Base-by-base conservation (phyloP, 2,113 vertebrate species). In the Setophaga petechia region DNA sequence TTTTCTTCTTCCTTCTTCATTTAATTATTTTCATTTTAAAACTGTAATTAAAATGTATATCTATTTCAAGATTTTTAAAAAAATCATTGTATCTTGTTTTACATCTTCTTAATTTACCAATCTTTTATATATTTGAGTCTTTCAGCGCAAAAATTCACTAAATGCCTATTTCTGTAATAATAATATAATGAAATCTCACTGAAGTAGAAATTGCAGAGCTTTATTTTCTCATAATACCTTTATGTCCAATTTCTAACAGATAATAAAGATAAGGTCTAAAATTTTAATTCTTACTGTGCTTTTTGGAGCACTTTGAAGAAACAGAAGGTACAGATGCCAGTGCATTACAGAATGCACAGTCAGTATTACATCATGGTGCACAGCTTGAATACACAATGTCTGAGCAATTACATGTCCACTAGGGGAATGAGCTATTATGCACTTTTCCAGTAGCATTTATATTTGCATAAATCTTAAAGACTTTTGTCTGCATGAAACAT, bases 301-400 rank as follows among this genome's bases (percentile, higher is more conserved):
- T 63, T 44, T 83, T 28, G 24, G 33, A 89, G 28, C 24, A 46
- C n/a, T 67, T 55, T 68, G 43, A 71, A 62, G 6, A 59, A 58
- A 27, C 3, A 66, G 35, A 75, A 85, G 14, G 20, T 28, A 24
- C 6, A 27, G 33, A 69, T 84, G 12, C 12, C 39, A 58, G 13
- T 63, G 28, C 31, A 14, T 57, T 75, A 41, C 18, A 58, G 35
- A 77, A 69, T 31, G 33, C 18, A 44, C 31, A 16, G 6, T 39
- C 19, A 1, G 6, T 49, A 18, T 77, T 63, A n/a, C 31, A 24
- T 43, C 14, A 37, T 6, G 46, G 15, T 0, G 0, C 9, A 52
- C 31, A 20, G 3, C 73, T 84, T 74, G 35, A 85, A 43, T 35
- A n/a, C 10, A 33, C 16, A 46, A 6, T 65, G 10, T 35, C 39